Evolutionary conservation across 2,888 invertebrate species (phyloP).

Genomic region (Serripes groenlandicus): DNA sequence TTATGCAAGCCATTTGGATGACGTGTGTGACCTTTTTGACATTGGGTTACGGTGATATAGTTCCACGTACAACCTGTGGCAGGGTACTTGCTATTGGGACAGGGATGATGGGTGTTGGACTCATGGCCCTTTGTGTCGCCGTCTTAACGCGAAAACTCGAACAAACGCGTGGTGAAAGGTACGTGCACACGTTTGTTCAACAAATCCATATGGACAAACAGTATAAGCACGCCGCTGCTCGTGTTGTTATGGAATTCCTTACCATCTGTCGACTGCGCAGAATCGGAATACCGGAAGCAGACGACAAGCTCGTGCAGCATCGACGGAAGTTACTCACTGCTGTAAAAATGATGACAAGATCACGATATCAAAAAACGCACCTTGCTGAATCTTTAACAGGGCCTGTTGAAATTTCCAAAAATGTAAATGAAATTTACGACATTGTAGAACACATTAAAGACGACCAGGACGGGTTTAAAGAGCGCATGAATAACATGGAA

Average conservation of each 20-base stretch:
- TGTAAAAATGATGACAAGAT: slow-evolving; percentile 74
- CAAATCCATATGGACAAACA: slow-evolving; percentile 76
- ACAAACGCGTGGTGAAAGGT: slow-evolving; percentile 78
- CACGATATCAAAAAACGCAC: slow-evolving; percentile 73
- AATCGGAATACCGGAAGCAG: slow-evolving; percentile 59
- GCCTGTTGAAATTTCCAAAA: slow-evolving; percentile 75
- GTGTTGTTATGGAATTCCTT: slow-evolving; percentile 75
- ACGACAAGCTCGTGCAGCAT: slow-evolving; percentile 70
- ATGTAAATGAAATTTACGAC: slow-evolving; percentile 73
- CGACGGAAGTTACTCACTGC: slow-evolving; percentile 73
- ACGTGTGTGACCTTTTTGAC: slow-evolving; percentile 81
- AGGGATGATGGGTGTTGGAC: slow-evolving; percentile 81
- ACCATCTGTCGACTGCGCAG: slow-evolving; percentile 73
- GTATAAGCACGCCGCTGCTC: slow-evolving; percentile 73
- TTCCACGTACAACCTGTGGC: slow-evolving; percentile 79
- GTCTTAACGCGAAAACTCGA: slow-evolving; percentile 81
- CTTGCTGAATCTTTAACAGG: slow-evolving; percentile 73
- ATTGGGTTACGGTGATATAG: slow-evolving; percentile 81
- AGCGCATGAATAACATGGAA: slow-evolving; percentile 72
- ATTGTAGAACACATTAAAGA: slow-evolving; percentile 68
- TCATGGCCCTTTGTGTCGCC: slow-evolving; percentile 80
- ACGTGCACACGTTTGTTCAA: slow-evolving; percentile 79
- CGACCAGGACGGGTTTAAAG: slow-evolving; percentile 71
- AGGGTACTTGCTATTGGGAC: slow-evolving; percentile 77
- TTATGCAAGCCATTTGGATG: slow-evolving; percentile 80